Evolutionary conservation across 2,797 vertebrate species (phyloP), one percentile per base, ranked within the genome.

Genomic region (Sebastes cheni): DNA sequence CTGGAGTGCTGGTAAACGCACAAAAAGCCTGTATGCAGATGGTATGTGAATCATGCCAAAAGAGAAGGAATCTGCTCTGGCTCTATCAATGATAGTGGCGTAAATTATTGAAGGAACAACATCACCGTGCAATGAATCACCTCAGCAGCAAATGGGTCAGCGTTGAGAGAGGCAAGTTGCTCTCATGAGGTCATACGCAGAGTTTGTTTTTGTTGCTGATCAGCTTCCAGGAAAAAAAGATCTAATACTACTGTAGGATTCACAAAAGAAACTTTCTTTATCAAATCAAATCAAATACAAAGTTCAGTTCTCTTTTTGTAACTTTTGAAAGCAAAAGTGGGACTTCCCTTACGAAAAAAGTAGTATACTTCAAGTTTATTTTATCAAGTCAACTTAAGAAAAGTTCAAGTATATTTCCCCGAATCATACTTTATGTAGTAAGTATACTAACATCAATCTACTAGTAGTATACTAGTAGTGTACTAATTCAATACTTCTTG

Each of bases 11-110:
- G 74, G 77, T 65, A 60, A 88, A 87, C 27, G 71, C 70, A 54
- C 16, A 20, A 64, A 76, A 76, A 81, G 73, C 30, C 68, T 69
- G 55, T 36, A 75, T 80, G 83, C 81, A 91, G 81, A 89, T 91
- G 84, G 66, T 64, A 88, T 89, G 79, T 84, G 82, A 86, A 86
- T 88, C 76, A 66, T 60, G 79, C 75, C 82, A 87, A 75, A 52
- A 87, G 60, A 67, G 66, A 69, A 73, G 52, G 29, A 89, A 86
- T 86, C 34, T 78, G 67, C 72, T 56, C 60, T 79, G 77, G 79
- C 80, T 82, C 83, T 67, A 75, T 86, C 79, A 66, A 8, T 75
- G 79, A 82, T 79, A 64, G 72, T 54, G 25, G 58, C 6, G 36
- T 88, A 74, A 83, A 86, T 91, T 80, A 85, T 79, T 67, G 67